phyloP scores from a whole-genome alignment of 2,797 vertebrate species.

The Sebastes minor region DNA sequence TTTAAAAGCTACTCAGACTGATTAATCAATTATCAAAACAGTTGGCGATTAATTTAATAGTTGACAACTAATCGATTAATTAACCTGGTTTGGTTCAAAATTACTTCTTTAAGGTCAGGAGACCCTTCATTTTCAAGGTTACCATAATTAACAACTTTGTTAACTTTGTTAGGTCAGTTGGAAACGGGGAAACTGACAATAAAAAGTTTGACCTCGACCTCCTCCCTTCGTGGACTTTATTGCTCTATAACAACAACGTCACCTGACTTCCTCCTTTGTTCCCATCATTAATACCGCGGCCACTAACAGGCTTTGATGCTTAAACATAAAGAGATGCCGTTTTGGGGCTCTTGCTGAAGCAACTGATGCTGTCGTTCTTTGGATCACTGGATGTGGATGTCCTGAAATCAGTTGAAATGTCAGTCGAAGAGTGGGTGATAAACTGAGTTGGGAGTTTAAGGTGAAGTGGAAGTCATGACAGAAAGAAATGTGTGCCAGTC shows the following conservation, averaged over 20 bases:
- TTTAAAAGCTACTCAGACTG: too few species aligned
- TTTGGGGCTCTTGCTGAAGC: background rate
- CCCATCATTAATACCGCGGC: background rate
- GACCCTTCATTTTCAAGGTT: background rate
- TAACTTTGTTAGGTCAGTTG: background rate
- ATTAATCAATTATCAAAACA: too few species aligned
- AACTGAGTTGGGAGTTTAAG: background rate
- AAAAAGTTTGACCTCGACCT: background rate
- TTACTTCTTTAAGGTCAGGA: background rate
- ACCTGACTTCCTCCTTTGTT: background rate
- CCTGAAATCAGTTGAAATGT: background rate
- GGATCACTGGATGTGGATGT: background rate
- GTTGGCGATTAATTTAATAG: too few species aligned
- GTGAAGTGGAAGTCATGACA: background rate
- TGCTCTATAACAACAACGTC: background rate
- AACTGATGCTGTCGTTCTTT: background rate
- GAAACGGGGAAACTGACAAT: background rate
- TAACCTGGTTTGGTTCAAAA: too few species aligned
- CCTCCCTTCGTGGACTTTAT: background rate
- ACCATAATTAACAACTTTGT: background rate
- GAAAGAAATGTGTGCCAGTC: background rate
- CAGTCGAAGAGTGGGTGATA: background rate
- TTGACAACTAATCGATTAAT: too few species aligned
- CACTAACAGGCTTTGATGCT: background rate
- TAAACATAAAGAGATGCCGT: background rate